Evolutionary conservation across 2,797 vertebrate genomes (phyloP).

Genomic region (Notolepis coatsorum): DNA sequence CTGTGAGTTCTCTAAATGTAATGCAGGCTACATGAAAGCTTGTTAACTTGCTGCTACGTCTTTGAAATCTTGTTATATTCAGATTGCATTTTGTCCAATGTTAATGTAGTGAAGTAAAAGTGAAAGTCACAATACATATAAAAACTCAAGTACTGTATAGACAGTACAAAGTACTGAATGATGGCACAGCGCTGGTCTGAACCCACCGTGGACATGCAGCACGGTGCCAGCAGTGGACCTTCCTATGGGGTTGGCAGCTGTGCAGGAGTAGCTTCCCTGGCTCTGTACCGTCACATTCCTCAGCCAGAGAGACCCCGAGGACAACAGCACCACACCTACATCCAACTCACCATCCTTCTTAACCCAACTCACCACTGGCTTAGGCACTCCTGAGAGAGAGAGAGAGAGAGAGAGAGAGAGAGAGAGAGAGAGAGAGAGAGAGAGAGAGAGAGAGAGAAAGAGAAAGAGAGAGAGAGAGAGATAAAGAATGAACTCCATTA

Average conservation of each 20-base stretch:
- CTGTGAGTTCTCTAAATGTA: no score
- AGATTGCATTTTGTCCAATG: no score
- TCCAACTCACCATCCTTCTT: slow-evolving; percentile 71
- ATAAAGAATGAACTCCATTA: background rate
- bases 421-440: background rate
- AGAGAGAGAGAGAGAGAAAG: background rate
- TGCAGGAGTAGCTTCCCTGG: slow-evolving; percentile 85
- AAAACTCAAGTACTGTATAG: no score
- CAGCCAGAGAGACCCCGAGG: slow-evolving; percentile 85
- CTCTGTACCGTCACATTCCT: slow-evolving; percentile 78
- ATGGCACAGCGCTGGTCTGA: no score
- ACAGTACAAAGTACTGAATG: no score
- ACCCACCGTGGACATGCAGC: slow-evolving; percentile 82
- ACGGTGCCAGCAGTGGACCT: slow-evolving; percentile 75
- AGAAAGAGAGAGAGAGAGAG: background rate
- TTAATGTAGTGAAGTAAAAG: no score
- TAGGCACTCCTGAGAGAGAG: slow-evolving; percentile 83
- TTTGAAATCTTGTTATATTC: no score
- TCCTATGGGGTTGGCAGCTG: slow-evolving; percentile 84
- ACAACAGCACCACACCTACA: slow-evolving; percentile 59
- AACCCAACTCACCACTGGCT: slow-evolving; percentile 83
- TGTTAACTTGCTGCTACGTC: no score
- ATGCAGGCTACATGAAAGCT: no score
- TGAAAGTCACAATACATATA: no score
- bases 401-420: background rate